Conservation (phyloP, 2,888 invertebrate genomes). For the Flexamia atlantica region DNA sequence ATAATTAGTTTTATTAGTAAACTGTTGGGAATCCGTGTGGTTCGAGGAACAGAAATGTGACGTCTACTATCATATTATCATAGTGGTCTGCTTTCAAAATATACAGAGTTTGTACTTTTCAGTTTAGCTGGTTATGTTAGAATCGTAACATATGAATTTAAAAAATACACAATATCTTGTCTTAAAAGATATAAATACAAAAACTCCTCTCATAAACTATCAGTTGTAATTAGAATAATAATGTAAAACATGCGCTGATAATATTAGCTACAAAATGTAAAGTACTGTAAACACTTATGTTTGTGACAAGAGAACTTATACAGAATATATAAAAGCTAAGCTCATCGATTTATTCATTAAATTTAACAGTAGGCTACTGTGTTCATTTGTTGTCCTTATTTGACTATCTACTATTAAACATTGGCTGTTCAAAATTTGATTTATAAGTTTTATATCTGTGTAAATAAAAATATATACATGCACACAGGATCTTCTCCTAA, state of each 20-base stretch:
- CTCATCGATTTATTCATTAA: conserved; percentile 5
- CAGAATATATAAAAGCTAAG: conserved; percentile 7
- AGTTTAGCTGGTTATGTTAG: conserved; percentile 35
- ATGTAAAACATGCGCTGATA: not conserved
- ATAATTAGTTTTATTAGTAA: conserved; percentile 46
- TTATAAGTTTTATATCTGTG: not conserved
- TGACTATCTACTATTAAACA: conserved; percentile 4
- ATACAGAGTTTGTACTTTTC: conserved; percentile 49
- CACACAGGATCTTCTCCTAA: not conserved
- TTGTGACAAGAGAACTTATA: not conserved
- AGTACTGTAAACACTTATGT: not conserved
- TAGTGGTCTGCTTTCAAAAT: conserved; percentile 16
- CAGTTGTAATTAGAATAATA: not conserved
- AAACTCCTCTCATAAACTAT: not conserved
- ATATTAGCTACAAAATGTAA: not conserved
- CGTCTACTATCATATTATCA: not conserved
- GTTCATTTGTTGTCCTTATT: not conserved
- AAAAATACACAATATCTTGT: conserved; percentile 31
- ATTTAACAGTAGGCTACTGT: not conserved
- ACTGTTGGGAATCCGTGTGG: conserved; percentile 44
- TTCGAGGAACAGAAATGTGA: conserved; percentile 33
- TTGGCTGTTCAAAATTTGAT: conserved; percentile 23
- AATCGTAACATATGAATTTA: conserved; percentile 10
- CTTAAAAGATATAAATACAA: not conserved
- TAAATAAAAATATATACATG: not conserved